A percentile compares a stretch with the other conserved stretches of the same genome.
phyloP scores from a whole-genome alignment of 2,113 vertebrate species.

The Thalassoma bifasciatum region DNA sequence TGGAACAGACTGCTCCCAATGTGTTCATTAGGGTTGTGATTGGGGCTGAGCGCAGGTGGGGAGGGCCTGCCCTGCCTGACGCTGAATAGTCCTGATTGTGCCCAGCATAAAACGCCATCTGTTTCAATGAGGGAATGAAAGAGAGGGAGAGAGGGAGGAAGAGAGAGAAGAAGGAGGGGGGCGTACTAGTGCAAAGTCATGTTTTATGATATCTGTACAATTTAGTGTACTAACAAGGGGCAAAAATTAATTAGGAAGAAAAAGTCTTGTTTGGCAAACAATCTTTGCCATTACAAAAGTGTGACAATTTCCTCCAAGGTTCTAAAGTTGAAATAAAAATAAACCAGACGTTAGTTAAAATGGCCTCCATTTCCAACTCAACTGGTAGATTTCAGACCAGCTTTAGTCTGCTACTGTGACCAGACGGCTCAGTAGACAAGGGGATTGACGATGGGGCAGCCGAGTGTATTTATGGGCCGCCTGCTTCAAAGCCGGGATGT shows the following conservation, averaged over 20 bases:
- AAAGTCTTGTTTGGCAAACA: not conserved
- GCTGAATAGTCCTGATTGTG: slow-evolving; percentile 93
- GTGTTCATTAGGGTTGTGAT: slow-evolving; percentile 93
- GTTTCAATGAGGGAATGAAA: slow-evolving; percentile 83
- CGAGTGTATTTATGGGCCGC: slow-evolving; percentile 66
- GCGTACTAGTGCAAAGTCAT: slow-evolving; percentile 69
- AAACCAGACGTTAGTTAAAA: slow-evolving; percentile 31
- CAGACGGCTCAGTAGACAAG: slow-evolving; percentile 49
- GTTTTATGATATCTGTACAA: slow-evolving; percentile 70
- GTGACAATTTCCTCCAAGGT: too few species aligned
- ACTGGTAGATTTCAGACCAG: slow-evolving; percentile 31
- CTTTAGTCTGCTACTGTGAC: slow-evolving; percentile 41
- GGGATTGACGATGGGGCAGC: slow-evolving; percentile 58
- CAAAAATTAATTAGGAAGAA: not conserved
- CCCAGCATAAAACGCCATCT: slow-evolving; percentile 94
- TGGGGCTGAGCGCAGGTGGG: slow-evolving; percentile 91
- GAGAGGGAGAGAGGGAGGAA: slow-evolving; percentile 55
- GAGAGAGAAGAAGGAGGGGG: slow-evolving; percentile 50
- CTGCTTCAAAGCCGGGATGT: slow-evolving; percentile 66
- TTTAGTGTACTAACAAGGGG: slow-evolving; percentile 51
- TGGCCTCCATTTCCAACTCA: slow-evolving; percentile 31
- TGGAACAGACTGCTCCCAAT: slow-evolving; percentile 92
- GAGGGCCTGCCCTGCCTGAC: slow-evolving; percentile 89
- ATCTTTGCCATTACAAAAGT: too few species aligned
- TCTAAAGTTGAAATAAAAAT: too few species aligned